Base-by-base conservation (phyloP, 1,140 invertebrate genomes). In the Cyrtorhinus lividipennis region DNA sequence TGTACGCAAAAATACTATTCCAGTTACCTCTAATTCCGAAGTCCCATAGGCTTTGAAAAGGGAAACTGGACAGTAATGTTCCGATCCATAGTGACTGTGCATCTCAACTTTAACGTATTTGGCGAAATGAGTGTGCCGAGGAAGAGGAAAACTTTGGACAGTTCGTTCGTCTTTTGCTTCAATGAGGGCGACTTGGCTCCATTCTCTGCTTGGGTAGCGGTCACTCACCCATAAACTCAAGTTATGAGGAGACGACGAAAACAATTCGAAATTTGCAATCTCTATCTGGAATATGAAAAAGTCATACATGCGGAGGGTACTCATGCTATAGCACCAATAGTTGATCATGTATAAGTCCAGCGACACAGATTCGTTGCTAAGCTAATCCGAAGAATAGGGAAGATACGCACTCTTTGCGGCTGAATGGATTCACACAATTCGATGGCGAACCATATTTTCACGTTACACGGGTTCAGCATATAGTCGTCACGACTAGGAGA, bases 371-470 rank as follows among this genome's bases (percentile, higher is more conserved):
- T n/a, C n/a, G n/a, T n/a, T n/a, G n/a, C n/a, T n/a, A n/a, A n/a
- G n/a, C n/a, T n/a, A n/a, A n/a, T n/a, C n/a, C n/a, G n/a, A n/a
- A n/a, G n/a, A n/a, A n/a, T n/a, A n/a, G n/a, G n/a, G n/a, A n/a
- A n/a, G n/a, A n/a, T n/a, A 66, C 66, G 63, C 64, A 79, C 75
- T 68, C 89, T 89, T 70, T 90, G 86, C 0, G 91, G 88, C 77
- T 96, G 93, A 62, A 99, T 89, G 1, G 92, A 88, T 72, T 99
- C 96, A 73, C 97, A 99, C 0, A 99, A 79, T 76, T 99, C 95
- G 1, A 98, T 86, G 20, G 98, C 84, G 73, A 99, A 95, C 92
- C 95, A 96, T 61, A 92, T 88, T 23, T 86, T 81, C 72, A 85
- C 87, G 60, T 74, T 76, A 74, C 96, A 99, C 2, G 92, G 90